Base-by-base conservation (phyloP, 2,888 invertebrate genomes). In the Lampropteryx suffumata region DNA sequence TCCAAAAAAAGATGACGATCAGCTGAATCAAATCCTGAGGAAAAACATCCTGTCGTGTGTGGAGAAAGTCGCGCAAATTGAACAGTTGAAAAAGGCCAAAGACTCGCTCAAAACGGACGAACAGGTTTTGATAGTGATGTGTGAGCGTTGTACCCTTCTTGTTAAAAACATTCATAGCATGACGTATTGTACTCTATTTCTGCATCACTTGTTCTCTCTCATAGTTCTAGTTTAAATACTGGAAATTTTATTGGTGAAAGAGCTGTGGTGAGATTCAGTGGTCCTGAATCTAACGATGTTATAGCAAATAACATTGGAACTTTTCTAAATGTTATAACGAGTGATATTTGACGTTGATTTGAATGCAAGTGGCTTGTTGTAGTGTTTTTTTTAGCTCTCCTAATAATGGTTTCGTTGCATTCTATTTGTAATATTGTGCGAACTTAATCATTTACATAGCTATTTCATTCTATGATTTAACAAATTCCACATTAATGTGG, bases 31-130 rank as follows among this genome's bases (percentile, higher is more conserved):
- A 44, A 67, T 82, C 33, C 65, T 90, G 57, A 72, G 77, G 61
- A 82, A 82, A 64, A 90, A 90, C 63, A 90, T 90, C 57, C 64
- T 82, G 27, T 88, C 88, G 13, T 90, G 90, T 58, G 82, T 83
- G 43, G 87, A 90, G 61, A 90, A 90, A 72, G 86, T 85, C 44
- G 82, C 89, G 33, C 63, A 79, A 27, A 88, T 90, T 49, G 87
- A 88, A 65, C 86, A 85, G 63, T 73, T 87, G 73, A 90, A 84
- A 76, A 80, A 65, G 68, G 76, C 71, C 30, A 79, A 73, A 70
- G 79, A 79, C 58, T 55, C 62, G 47, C 75, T 68, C 64, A 65
- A 65, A 57, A 61, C 57, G 60, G 76, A 76, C 52, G 79, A 79
- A 55, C 81, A 86, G 84, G 87, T 85, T 74, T 72, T 77, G 71